Percentiles rank a stretch among this genome's conserved stretches.
Conservation (phyloP, 23 tunicate genomes). For the Trididemnum miniatum region DNA sequence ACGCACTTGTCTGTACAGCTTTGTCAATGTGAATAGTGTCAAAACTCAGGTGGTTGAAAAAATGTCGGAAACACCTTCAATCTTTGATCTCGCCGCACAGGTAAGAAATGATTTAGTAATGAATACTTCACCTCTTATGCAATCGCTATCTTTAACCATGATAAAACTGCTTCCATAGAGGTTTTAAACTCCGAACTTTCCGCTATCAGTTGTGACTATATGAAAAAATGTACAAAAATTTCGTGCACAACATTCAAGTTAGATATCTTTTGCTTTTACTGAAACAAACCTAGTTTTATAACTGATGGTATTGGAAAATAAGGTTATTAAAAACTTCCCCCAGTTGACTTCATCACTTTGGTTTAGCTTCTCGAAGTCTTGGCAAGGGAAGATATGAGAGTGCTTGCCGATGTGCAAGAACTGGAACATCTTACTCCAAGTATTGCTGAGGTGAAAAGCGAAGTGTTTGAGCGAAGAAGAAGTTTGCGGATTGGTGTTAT, state of each 20-base stretch:
- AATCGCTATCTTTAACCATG: too few relatives aligned
- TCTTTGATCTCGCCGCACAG: slow-evolving; percentile 89
- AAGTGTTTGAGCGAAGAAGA: slow-evolving; percentile 69
- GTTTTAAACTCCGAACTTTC: too few relatives aligned
- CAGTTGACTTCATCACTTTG: background rate
- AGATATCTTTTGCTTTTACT: too few relatives aligned
- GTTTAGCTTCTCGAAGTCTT: slow-evolving; percentile 82
- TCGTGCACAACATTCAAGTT: too few relatives aligned
- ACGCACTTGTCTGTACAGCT: slow-evolving; percentile 68
- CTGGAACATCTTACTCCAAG: slow-evolving; percentile 45
- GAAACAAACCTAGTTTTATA: too few relatives aligned
- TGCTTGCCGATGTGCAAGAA: slow-evolving; percentile 75
- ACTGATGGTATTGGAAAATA: too few relatives aligned
- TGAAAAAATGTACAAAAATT: too few relatives aligned
- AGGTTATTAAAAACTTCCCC: background rate
- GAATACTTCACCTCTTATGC: too few relatives aligned
- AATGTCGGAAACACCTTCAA: slow-evolving; percentile 91
- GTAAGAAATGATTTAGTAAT: slow-evolving; percentile 32
- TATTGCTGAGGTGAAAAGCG: slow-evolving; percentile 46
- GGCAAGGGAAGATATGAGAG: slow-evolving; percentile 86
- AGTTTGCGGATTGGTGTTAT: slow-evolving; percentile 68
- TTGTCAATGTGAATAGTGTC: slow-evolving; percentile 74
- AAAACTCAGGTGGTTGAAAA: slow-evolving; percentile 71
- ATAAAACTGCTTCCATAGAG: too few relatives aligned
- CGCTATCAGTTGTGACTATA: too few relatives aligned